phyloP scores from a whole-genome alignment of 2,888 invertebrate genomes.

The Chrysina gloriosa region DNA sequence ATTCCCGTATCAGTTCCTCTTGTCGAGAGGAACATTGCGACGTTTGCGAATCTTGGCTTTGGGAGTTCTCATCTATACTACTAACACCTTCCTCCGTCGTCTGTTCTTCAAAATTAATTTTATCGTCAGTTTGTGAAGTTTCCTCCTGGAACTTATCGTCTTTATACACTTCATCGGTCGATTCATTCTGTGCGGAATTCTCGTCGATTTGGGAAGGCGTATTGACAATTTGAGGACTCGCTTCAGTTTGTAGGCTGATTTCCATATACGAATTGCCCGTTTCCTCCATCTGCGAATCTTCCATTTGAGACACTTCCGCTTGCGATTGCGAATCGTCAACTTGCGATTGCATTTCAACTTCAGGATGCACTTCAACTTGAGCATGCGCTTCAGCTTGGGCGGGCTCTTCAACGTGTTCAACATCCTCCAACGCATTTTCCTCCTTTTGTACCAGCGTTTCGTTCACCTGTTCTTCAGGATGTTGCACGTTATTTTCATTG shows the following conservation, averaged over 20 bases:
- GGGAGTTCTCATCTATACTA: slow-evolving; percentile 39
- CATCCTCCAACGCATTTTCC: not conserved
- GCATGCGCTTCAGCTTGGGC: too few relatives aligned
- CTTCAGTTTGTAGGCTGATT: slow-evolving; percentile 32
- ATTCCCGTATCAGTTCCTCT: slow-evolving; percentile 18
- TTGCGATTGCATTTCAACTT: not conserved
- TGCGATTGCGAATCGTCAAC: not conserved
- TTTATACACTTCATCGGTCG: slow-evolving; percentile 1
- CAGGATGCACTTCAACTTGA: not conserved
- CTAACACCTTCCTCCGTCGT: slow-evolving; percentile 22
- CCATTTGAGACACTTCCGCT: not conserved
- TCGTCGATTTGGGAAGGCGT: slow-evolving; percentile 27
- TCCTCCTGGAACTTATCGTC: slow-evolving; percentile 21
- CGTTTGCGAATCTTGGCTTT: slow-evolving; percentile 50
- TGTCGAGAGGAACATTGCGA: slow-evolving; percentile 47
- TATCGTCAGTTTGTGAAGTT: slow-evolving; percentile 27
- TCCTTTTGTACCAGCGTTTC: not conserved
- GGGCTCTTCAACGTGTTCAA: too few relatives aligned
- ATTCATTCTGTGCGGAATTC: slow-evolving; percentile 20
- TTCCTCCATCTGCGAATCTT: slow-evolving; percentile 19
- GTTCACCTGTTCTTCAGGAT: slow-evolving; percentile 7
- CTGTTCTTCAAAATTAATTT: slow-evolving; percentile 29
- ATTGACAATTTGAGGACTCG: slow-evolving; percentile 9
- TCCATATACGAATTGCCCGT: slow-evolving; percentile 25
- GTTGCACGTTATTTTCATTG: slow-evolving; percentile 52